These are phyloP conservation scores for Oreocharis arfaki DNA, from an alignment of 2,113 vertebrate genomes.

Conservation along the genomic window DNA sequence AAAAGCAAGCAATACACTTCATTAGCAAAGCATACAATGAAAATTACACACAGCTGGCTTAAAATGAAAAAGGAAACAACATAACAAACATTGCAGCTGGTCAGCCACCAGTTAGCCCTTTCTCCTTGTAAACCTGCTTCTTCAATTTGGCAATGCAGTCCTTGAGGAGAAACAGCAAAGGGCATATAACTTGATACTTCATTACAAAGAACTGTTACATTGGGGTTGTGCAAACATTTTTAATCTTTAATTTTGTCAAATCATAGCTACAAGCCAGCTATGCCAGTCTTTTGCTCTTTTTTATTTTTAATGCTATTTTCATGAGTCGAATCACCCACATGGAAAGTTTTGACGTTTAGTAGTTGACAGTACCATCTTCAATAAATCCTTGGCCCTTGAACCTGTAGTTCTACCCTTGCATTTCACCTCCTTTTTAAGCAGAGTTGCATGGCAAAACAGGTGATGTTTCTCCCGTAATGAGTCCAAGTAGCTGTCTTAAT, in stretches of 20 bases:
- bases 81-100: slow-evolving; percentile 33
- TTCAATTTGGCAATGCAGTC: neutral
- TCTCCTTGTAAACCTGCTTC: slow-evolving; percentile 17
- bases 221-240: neutral
- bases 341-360: neutral
- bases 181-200: neutral
- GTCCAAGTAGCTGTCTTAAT: neutral
- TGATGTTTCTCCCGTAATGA: neutral
- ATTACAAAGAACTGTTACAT: neutral
- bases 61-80: slow-evolving; percentile 48
- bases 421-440: neutral
- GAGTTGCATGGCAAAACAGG: neutral
- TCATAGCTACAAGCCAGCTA: neutral
- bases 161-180: slow-evolving; percentile 18
- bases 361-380: neutral
- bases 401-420: neutral
- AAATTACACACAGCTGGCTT: slow-evolving; percentile 48
- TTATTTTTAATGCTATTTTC: neutral
- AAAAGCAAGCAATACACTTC: slow-evolving; percentile 33
- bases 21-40: slow-evolving; percentile 51
- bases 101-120: slow-evolving; percentile 30
- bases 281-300: neutral
- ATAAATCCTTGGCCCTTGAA: neutral
- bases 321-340: neutral
- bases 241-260: neutral